phyloP scores from a whole-genome alignment of 1,140 invertebrate species.

The Drosophila pectinifera region DNA sequence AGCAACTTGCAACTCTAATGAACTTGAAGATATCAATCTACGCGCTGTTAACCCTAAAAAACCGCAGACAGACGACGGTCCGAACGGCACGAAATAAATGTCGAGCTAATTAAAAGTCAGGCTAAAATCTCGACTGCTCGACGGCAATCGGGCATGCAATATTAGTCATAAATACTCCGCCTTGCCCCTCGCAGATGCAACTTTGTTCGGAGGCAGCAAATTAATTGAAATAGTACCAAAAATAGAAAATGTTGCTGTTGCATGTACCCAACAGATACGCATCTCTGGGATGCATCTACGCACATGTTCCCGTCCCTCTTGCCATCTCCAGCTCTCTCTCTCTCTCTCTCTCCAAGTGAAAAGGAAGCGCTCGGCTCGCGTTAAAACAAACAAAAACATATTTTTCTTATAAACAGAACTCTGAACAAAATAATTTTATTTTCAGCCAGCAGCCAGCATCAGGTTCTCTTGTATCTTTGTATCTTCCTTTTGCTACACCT shows the following conservation, averaged over 20 bases:
- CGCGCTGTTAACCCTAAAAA: conserved; percentile 79
- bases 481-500: conserved; percentile 18
- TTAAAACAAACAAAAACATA: conserved; percentile 83
- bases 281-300: conserved; percentile 60
- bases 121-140: conserved; percentile 25
- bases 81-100: conserved; percentile 61
- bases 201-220: conserved; percentile 49
- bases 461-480: conserved; percentile 55
- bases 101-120: conserved; percentile 77
- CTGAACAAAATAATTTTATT: conserved; percentile 74
- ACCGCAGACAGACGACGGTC: conserved; percentile 46
- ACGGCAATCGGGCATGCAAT: conserved; percentile 54
- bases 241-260: conserved; percentile 56
- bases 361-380: conserved; percentile 68
- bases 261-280: conserved; percentile 71
- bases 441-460: conserved; percentile 50
- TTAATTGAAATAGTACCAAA: conserved; percentile 73
- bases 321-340: neutral
- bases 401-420: conserved; percentile 80
- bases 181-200: conserved; percentile 26
- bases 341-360: conserved; percentile 20
- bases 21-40: conserved; percentile 84
- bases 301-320: conserved; percentile 25
- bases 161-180: conserved; percentile 63
- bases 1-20: conserved; percentile 82